Evolutionary conservation across 64 coral and sea anemone species (phyloP), one percentile per base, ranked within the genome.

Genomic region (Stylophora pistillata): DNA sequence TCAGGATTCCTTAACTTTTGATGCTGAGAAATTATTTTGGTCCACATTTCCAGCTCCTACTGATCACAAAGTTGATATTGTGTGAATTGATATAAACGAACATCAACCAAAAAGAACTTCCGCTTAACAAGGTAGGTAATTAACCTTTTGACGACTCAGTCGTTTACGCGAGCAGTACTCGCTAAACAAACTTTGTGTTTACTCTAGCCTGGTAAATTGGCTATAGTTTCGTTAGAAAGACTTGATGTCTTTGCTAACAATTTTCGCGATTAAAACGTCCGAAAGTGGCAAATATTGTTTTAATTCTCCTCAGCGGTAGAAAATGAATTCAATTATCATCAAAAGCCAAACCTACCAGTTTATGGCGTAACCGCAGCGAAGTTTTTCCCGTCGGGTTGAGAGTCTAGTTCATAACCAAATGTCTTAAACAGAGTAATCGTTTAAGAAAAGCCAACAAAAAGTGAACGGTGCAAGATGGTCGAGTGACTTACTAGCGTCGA

Each of bases 141-240:
- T 84, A 53, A 84, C 61, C 34, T 52, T 21, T 25, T 37, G 15
- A 20, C 10, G 23, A 84, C 18, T 69, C 80, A 11, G 33, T 13
- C 78, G 37, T 11, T 26, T n/a, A 68, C 21, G 23, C 63, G 59
- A 4, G 37, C 37, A 47, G 37, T 47, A 47, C 53, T 84, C 80
- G 80, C 80, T 84, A 84, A 84, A 70, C 80, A 84, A 84, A 84
- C 62, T 65, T 53, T 69, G 13, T 84, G 80, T 84, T 84, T 84
- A 55, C 21, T 33, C 37, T 69, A 20, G 32, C 12, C 30, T 69
- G 26, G 41, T 12, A 84, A 84, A 84, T 84, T 34, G 60, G 32
- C 62, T 10, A 25, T 68, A 11, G 64, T 63, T 84, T 84, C 69
- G 62, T 81, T 15, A 21, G 3, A 61, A 60, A 60, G 59, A 58